These are phyloP conservation scores for Gymnocheta viridis DNA, from an alignment of 2,888 invertebrate species.

Conservation along the genomic window DNA sequence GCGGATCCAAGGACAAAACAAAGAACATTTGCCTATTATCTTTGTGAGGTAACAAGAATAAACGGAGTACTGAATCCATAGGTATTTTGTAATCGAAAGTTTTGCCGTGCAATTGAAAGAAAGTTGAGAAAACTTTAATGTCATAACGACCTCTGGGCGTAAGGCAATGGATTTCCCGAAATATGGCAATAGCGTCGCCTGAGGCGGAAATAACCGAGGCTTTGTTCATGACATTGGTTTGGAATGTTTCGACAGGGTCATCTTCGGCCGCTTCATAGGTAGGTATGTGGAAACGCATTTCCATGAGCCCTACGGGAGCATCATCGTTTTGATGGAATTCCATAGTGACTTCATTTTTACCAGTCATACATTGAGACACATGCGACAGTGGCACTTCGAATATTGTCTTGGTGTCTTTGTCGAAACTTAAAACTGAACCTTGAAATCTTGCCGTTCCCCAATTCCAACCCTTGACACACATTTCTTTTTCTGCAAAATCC, in stretches of 20 bases:
- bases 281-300: conserved; percentile 99
- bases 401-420: conserved; percentile 91
- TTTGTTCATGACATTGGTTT: conserved; percentile 97
- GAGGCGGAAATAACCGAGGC: conserved; percentile 99
- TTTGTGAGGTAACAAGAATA: conserved; percentile 97
- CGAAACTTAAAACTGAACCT: conserved; percentile 92
- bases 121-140: conserved; percentile 94
- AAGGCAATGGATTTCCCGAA: conserved; percentile 97
- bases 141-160: conserved; percentile 97
- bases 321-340: conserved; percentile 99
- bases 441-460: conserved; percentile 98
- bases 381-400: conserved; percentile 98
- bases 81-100: conserved; percentile 99
- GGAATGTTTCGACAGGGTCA: conserved; percentile 98
- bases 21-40: conserved; percentile 99
- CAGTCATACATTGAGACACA: conserved; percentile 97
- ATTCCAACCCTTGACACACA: conserved; percentile 99
- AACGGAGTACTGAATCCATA: conserved; percentile 95
- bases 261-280: conserved; percentile 92
- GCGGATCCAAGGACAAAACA: conserved; percentile 98
- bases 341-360: conserved; percentile 98
- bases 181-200: conserved; percentile 98
- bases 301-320: conserved; percentile 97
- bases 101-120: conserved; percentile 97
- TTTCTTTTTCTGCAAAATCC: conserved; percentile 94